Base-by-base conservation (phyloP, 2,888 invertebrate genomes). In the Sinohyriopsis cumingii region DNA sequence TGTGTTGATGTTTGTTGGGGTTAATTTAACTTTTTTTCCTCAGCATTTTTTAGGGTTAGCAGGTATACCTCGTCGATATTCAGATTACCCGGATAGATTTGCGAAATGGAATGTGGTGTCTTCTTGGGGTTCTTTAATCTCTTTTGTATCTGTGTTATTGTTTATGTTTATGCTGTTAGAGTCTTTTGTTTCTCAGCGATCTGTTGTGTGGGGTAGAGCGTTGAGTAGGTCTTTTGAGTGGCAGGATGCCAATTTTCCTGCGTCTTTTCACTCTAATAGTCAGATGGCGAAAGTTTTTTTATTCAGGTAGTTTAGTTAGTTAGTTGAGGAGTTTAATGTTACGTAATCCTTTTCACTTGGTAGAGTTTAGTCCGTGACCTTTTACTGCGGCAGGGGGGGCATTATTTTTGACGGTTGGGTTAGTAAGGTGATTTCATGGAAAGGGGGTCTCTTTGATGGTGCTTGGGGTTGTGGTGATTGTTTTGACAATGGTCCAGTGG, bases 11-110 rank as follows among this genome's bases (percentile, higher is more conserved):
- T 95, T 95, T 92, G 88, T 94, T 83, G 94, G 94, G 72, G 94
- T 95, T 81, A 95, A 95, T 91, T 87, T 94, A 92, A 95, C 94
- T 0, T 94, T 95, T 90, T 95, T 95, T n/a, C 94, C 95, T 0
- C 94, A 94, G 92, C 94, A 95, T 91, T 95, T 95, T 83, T 88
- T 94, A 90, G 94, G 94, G 66, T 87, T 94, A 90, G 92, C 91
- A 53, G 93, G 94, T 0, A 94, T 95, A 90, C 95, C 94, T 63
- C 94, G 95, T 69, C 94, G 95, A 73, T 94, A 94, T 66, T 93
- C 94, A 5, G 94, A 94, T 89, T 94, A 94, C 67, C 93, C 94
- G 0, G 94, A 94, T 89, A 91, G 91, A 28, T 94, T 78, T 65
- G 73, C 63, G 28, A 68, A 69, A 63, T 86, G 84, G 77, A 83